Base-by-base conservation (phyloP, 1,140 invertebrate genomes). In the Drosophila watanabei region DNA sequence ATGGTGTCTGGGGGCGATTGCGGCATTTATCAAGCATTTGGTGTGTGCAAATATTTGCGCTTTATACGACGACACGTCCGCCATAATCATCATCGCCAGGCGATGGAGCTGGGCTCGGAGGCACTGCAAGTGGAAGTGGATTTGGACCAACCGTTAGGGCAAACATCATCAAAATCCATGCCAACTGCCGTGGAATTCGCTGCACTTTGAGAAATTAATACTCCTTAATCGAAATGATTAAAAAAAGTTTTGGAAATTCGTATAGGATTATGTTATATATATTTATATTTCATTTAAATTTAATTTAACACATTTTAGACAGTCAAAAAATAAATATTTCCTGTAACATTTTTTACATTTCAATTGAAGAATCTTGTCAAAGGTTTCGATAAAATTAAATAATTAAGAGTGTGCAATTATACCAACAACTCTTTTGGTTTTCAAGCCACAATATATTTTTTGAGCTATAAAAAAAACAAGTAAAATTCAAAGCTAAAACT, bases 81-180 rank as follows among this genome's bases (percentile, higher is more conserved):
- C 62, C 48, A 64, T 78, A 60, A 69, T 68, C 57, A 69, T 68
- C 49, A 51, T 69, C 14, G 35, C 39, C 63, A 45, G 59, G 24
- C 14, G 10, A 37, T n/a, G 13, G 68, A 20, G 46, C 20, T 8
- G 32, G 24, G 20, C 8, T 18, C 61, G 39, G 45, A 56, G 57
- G 45, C 37, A 70, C 51, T 45, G 51, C 51, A 54, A 54, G 51
- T 54, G 51, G 51, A 54, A 54, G 51, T 54, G 52, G 52, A 56
- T 56, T 56, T 56, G 57, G 51, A 65, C 69, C 63, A 78, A 85
- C 78, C 72, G 60, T 61, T 88, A 24, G 81, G 81, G 73, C 86
- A 88, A 88, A 88, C 85, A 89, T 88, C 85, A 89, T 88, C 85
- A 89, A 89, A 88, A 85, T 88, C 85, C 64, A 48, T 49, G 70